phyloP scores from a whole-genome alignment of 2,113 vertebrate genomes.

The Ornithorhynchus anatinus region DNA sequence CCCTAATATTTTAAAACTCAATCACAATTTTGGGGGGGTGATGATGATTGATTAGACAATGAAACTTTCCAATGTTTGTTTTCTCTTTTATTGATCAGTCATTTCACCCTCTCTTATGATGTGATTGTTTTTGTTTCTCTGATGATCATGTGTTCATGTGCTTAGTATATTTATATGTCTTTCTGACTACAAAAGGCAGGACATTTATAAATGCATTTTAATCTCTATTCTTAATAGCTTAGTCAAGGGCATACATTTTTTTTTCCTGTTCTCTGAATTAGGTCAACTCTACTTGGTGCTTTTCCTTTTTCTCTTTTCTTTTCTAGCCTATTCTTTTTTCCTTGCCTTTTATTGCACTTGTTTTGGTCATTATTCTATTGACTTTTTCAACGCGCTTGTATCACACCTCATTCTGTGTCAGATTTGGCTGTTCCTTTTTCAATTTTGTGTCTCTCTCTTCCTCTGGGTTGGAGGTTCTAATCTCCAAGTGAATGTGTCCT shows the following conservation, averaged over 20 bases:
- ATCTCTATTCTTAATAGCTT: background rate
- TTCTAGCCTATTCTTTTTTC: background rate
- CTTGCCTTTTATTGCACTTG: background rate
- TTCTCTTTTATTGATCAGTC: background rate
- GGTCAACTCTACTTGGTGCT: background rate
- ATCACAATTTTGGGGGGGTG: too few species aligned
- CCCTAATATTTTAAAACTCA: too few species aligned
- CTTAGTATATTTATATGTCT: too few species aligned
- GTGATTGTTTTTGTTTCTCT: constrained; percentile 12
- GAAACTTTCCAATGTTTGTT: background rate
- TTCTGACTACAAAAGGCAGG: background rate
- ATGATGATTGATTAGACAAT: background rate
- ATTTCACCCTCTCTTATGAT: background rate
- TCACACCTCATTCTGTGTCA: background rate
- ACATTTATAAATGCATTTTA: background rate
- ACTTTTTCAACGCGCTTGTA: background rate
- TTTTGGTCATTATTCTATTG: background rate
- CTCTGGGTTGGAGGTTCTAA: background rate
- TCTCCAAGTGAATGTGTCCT: background rate
- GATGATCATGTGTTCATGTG: background rate
- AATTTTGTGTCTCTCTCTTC: background rate
- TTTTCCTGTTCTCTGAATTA: background rate
- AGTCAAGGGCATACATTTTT: background rate
- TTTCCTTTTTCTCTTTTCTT: background rate
- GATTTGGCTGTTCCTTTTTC: background rate